Base-by-base conservation (phyloP, 1,140 invertebrate species). In the Zaprionus nigranus region DNA sequence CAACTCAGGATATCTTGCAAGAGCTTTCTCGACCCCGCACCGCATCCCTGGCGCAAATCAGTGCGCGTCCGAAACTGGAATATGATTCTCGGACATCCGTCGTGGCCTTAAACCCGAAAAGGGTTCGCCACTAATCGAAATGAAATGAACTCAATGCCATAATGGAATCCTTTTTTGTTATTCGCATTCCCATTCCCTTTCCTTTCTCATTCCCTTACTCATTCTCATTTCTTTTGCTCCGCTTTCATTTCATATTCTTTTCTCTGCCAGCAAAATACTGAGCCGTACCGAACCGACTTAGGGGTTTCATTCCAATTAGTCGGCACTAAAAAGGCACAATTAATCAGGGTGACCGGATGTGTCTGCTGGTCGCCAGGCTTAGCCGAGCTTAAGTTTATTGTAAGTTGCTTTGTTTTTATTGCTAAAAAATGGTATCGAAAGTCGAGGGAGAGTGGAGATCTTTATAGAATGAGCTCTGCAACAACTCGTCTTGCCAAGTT, bases 81-180 rank as follows among this genome's bases (percentile, higher is more conserved):
- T 71, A 71, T 59, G 54, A 38, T 66, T n/a, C 34, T 36, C 54
- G 51, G 64, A 58, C 28, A 59, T 66, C 65, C 65, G 40, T 46
- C 46, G 62, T 28, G 20, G 5, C 51, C 43, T n/a, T 30, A 63
- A 17, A 49, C 43, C 36, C 26, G 5, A 62, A 63, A 63, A 63
- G 60, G 60, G 60, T 53, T 63, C 46, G 24, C 26, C 46, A 51
- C 60, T 63, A 63, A 63, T 30, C 60, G 60, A 63, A 63, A 63
- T 63, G 60, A 53, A 53, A 30, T 53, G 43, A 53, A 51, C 43
- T 51, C 28, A 53, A 36, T 53, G 40, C 4, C n/a, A 30, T 51
- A 51, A 51, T 51, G 12, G 46, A 12, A 51, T 12, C 12, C 46
- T 24, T 51, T 51, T 51, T 51, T 49, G 12, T 49, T 49, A 49